phyloP scores from a whole-genome alignment of 2,113 vertebrate species.

The Dasyornis broadbenti region DNA sequence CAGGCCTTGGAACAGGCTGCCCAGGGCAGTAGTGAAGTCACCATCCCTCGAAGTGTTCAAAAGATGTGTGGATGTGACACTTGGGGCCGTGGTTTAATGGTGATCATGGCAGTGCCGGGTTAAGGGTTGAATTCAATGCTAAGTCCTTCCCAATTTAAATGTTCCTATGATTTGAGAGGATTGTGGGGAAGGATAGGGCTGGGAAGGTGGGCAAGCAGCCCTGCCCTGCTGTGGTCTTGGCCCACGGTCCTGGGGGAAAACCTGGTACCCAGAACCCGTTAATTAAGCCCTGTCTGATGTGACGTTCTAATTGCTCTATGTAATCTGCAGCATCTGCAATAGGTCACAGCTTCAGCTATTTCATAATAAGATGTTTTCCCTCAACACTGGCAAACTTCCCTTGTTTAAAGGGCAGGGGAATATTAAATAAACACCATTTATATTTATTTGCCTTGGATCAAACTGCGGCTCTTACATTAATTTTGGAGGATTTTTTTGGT shows the following conservation, averaged over 20 bases:
- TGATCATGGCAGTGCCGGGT: background rate
- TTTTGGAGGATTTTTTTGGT: background rate
- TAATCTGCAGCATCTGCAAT: background rate
- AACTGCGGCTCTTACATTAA: background rate
- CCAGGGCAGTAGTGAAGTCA: background rate
- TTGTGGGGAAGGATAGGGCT: background rate
- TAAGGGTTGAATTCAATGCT: background rate
- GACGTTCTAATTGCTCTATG: background rate
- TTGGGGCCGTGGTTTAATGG: background rate
- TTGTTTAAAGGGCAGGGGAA: conserved; percentile 20
- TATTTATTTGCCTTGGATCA: conserved; percentile 29
- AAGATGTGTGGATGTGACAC: background rate
- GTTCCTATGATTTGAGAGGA: background rate
- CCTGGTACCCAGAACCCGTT: background rate
- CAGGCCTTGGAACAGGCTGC: background rate
- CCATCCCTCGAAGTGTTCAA: no score
- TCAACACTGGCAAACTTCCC: background rate
- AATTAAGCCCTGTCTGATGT: background rate
- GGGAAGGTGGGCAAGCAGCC: fast-evolving
- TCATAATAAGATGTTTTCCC: background rate
- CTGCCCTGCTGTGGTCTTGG: background rate
- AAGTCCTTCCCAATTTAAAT: background rate
- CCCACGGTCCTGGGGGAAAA: background rate
- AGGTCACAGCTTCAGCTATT: background rate
- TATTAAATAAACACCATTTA: conserved; percentile 26